Base-by-base conservation (phyloP, 2,888 invertebrate genomes). In the Caenorhabditis virilis region DNA sequence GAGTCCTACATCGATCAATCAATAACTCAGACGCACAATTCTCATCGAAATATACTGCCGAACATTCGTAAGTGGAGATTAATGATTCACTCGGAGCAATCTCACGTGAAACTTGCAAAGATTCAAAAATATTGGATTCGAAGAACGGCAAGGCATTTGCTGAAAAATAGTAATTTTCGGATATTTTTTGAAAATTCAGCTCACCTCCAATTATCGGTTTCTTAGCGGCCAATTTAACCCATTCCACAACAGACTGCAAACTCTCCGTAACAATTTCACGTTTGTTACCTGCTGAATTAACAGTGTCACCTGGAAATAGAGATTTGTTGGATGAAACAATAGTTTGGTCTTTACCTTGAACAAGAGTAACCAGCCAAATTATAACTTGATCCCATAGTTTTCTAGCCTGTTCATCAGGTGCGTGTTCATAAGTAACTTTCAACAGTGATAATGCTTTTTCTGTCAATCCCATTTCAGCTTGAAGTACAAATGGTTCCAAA, bases 401-500 rank as follows among this genome's bases (percentile, higher is more conserved):
- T 26, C 38, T 18, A 0, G 57, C 49, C 22, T 43, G 11, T 1
- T 36, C 25, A 1, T 33, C 23, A 2, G 48, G 9, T 2, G 51
- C 7, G 15, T 15, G 3, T 13, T 47, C 26, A 27, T 49, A 58
- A 2, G 52, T 43, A 38, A 43, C 27, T 15, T 38, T 36, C 2
- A 69, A 45, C 5, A 69, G 30, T 2, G 5, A 2, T 13, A 79
- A 42, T 0, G 74, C 78, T 26, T 69, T 70, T 9, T 51, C 64
- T 16, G 62, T 55, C 11, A 80, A 64, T 7, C 79, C 79, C 79
- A 79, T 80, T 60, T 80, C 79, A 15, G 80, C 76, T 59, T 79
- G 80, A 2, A 80, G 64, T n/a, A 79, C 69, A 39, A 79, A 79
- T 27, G 80, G 79, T 33, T 79, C 80, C 33, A 70, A 63, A 48